phyloP scores from a whole-genome alignment of 1,140 invertebrate species.

The Drosophila pachea region DNA sequence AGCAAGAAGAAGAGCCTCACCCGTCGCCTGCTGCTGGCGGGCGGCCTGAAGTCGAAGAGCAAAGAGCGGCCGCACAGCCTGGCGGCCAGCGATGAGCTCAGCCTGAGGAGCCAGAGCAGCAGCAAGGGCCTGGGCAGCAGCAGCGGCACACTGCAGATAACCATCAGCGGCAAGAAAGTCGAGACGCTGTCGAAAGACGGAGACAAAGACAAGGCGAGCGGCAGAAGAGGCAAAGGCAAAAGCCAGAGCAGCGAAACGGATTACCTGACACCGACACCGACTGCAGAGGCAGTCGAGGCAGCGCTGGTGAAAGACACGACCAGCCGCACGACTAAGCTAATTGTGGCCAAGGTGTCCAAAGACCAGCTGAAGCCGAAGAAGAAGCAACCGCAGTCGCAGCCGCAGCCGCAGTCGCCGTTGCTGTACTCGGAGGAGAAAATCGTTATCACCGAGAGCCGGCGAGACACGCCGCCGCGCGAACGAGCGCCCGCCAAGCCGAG shows the following conservation, averaged over 20 bases:
- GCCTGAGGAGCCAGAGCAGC: conserved; percentile 42
- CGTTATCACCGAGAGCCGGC: conserved; percentile 74
- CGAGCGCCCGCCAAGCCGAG: conserved; percentile 75
- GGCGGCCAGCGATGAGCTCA: conserved; percentile 55
- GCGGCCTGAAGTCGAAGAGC: conserved; percentile 54
- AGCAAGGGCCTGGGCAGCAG: conserved; percentile 21
- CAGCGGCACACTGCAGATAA: conserved; percentile 67
- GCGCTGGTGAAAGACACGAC: conserved; percentile 37
- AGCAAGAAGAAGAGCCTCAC: conserved; percentile 64
- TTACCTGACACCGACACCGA: conserved; percentile 61
- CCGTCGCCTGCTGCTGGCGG: conserved; percentile 51
- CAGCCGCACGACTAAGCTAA: conserved; percentile 60
- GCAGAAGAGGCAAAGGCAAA: conserved; percentile 22
- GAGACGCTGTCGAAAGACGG: conserved; percentile 38
- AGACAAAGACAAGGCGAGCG: conserved; percentile 5
- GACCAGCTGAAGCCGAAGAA: conserved; percentile 14
- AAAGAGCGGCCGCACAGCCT: conserved; percentile 65
- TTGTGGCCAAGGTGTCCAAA: conserved; percentile 59
- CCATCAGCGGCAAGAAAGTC: conserved; percentile 74
- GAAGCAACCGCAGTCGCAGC: conserved; percentile 3
- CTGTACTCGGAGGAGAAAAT: conserved; percentile 52
- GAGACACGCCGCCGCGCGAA: conserved; percentile 72
- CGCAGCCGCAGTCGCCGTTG: not conserved
- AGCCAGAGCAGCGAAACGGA: conserved; percentile 64
- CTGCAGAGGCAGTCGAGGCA: conserved; percentile 6